Evolutionary conservation across 1,140 invertebrate genomes (phyloP).

Genomic region (Littorina saxatilis): DNA sequence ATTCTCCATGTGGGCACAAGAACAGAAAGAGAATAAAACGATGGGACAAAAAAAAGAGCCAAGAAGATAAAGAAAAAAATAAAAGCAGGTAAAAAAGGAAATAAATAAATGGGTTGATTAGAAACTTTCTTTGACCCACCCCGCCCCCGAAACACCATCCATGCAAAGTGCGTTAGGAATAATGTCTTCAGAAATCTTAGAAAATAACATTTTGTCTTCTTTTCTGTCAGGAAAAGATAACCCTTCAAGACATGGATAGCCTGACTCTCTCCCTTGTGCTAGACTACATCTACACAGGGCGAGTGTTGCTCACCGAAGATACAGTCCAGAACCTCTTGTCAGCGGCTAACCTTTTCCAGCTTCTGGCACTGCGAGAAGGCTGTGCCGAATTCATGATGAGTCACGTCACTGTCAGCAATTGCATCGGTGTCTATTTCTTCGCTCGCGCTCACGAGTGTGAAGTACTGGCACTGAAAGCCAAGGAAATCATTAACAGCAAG

Average conservation of each 20-base stretch:
- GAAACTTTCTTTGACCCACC: too few species aligned
- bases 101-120: too few species aligned
- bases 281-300: slow-evolving; percentile 80
- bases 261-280: slow-evolving; percentile 77
- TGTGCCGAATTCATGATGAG: slow-evolving; percentile 74
- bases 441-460: slow-evolving; percentile 72
- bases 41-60: too few species aligned
- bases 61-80: too few species aligned
- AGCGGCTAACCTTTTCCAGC: slow-evolving; percentile 80
- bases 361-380: slow-evolving; percentile 70
- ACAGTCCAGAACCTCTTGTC: slow-evolving; percentile 80
- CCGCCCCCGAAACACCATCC: too few species aligned
- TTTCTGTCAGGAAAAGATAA: slow-evolving; percentile 73
- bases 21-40: too few species aligned
- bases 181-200: too few species aligned
- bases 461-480: slow-evolving; percentile 67
- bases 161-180: too few species aligned
- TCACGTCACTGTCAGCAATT: slow-evolving; percentile 71
- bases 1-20: too few species aligned
- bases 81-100: too few species aligned
- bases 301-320: slow-evolving; percentile 77
- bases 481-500: slow-evolving; percentile 71
- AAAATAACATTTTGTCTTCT: too few species aligned
- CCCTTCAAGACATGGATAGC: slow-evolving; percentile 78
- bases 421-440: slow-evolving; percentile 74